phyloP scores from a whole-genome alignment of 2,113 vertebrate species.

The Edolisoma coerulescens region DNA sequence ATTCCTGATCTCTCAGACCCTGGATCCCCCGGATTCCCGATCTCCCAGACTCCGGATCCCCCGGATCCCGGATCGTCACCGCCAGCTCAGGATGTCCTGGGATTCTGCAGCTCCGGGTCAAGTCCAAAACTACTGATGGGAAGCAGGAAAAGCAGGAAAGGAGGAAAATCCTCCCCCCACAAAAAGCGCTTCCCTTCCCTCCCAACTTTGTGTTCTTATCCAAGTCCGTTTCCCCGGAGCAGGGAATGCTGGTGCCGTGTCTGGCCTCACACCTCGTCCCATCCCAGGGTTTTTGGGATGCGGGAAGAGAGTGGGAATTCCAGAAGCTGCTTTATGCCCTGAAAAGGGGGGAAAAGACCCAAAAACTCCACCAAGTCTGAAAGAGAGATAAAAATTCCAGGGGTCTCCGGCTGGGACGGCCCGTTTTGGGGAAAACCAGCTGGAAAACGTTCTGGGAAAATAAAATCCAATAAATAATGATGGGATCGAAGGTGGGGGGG shows the following conservation, averaged over 20 bases:
- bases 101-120: not conserved
- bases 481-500: not conserved
- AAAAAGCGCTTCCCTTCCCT: not conserved
- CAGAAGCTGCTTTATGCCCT: not conserved
- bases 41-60: no score
- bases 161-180: not conserved
- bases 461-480: rapidly evolving
- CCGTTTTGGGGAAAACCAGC: not conserved
- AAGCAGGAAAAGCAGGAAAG: not conserved
- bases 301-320: not conserved
- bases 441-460: not conserved
- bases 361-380: not conserved
- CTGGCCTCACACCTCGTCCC: not conserved
- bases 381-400: not conserved
- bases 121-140: rapidly evolving
- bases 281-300: not conserved
- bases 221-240: rapidly evolving
- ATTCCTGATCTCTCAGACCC: not conserved
- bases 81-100: not conserved
- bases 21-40: rapidly evolving
- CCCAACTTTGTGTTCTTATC: not conserved
- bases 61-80: rapidly evolving
- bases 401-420: rapidly evolving
- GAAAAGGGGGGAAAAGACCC: not conserved
- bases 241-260: rapidly evolving